A percentile compares a stretch with the other conserved stretches of the same genome.
These are phyloP conservation scores for Lepidocyrtinus sp. DNA, from an alignment of 2,888 invertebrate species.

Conservation along the genomic window DNA sequence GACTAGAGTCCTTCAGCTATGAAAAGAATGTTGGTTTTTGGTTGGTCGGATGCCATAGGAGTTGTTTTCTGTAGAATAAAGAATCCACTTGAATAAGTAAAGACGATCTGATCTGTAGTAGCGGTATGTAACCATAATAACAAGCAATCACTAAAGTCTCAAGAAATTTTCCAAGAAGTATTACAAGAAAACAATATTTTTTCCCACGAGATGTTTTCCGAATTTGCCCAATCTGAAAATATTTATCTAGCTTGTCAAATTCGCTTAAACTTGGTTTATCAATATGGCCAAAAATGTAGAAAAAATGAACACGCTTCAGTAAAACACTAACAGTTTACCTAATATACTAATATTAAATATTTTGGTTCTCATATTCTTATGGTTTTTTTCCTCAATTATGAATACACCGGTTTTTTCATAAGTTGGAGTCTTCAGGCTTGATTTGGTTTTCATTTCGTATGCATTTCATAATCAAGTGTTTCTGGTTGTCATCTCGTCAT, in stretches of 20 bases:
- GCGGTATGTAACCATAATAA: background rate
- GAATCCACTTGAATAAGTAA: background rate
- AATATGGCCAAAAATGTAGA: background rate
- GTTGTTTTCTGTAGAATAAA: background rate
- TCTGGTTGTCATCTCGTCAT: too few relatives aligned
- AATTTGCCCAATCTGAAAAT: background rate
- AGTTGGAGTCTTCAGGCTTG: too few relatives aligned
- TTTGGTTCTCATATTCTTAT: too few relatives aligned
- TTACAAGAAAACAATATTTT: background rate
- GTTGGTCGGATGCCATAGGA: background rate
- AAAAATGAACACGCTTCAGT: background rate
- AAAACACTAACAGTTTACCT: too few relatives aligned
- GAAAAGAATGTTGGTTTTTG: too few relatives aligned
- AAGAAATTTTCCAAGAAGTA: background rate
- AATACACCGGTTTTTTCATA: too few relatives aligned
- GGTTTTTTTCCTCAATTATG: too few relatives aligned
- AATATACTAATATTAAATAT: too few relatives aligned
- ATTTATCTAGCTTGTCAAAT: background rate
- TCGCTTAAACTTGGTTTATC: background rate
- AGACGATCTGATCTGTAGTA: background rate
- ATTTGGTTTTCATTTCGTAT: too few relatives aligned
- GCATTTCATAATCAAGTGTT: too few relatives aligned
- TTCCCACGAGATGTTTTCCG: background rate
- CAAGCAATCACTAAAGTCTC: background rate
- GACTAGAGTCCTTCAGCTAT: background rate